Conservation (phyloP, 2,888 invertebrate genomes). For the Mylabris sibirica region DNA sequence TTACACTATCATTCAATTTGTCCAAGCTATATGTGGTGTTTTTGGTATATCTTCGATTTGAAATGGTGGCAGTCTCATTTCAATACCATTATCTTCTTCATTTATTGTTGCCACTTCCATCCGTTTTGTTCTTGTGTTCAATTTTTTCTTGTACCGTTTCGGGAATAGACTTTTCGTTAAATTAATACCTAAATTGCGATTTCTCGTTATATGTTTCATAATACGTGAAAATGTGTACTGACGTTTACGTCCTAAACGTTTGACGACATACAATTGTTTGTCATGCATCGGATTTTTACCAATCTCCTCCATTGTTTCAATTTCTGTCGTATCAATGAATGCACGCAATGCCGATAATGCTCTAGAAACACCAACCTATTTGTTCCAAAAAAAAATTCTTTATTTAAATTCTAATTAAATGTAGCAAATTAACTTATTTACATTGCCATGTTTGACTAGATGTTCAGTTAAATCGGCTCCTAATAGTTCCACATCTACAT, state of each 20-base stretch:
- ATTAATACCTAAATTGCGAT: slow-evolving; percentile 57
- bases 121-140: slow-evolving; percentile 18
- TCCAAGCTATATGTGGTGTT: slow-evolving; percentile 35
- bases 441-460: slow-evolving; percentile 76
- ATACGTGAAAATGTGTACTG: slow-evolving; percentile 54
- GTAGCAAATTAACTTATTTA: slow-evolving; percentile 50
- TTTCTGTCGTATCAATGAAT: slow-evolving; percentile 60
- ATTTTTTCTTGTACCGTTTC: slow-evolving; percentile 33
- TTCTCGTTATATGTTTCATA: slow-evolving; percentile 52
- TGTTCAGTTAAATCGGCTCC: slow-evolving; percentile 93
- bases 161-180: slow-evolving; percentile 52
- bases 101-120: slow-evolving; percentile 3
- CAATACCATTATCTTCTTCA: slow-evolving; percentile 12
- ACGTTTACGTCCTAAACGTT: slow-evolving; percentile 48
- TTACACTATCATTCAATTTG: slow-evolving; percentile 24
- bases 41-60: slow-evolving; percentile 15
- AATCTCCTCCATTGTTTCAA: slow-evolving; percentile 59
- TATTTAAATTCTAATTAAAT: too few relatives aligned
- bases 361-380: slow-evolving; percentile 70
- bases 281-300: slow-evolving; percentile 77
- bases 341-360: slow-evolving; percentile 78
- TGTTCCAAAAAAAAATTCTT: slow-evolving; percentile 22
- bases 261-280: slow-evolving; percentile 62
- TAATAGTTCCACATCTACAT: slow-evolving; percentile 82
- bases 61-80: slow-evolving; percentile 2